These are phyloP conservation scores for Drosophila oshimai DNA, from an alignment of 1,140 invertebrate species.

Conservation along the genomic window DNA sequence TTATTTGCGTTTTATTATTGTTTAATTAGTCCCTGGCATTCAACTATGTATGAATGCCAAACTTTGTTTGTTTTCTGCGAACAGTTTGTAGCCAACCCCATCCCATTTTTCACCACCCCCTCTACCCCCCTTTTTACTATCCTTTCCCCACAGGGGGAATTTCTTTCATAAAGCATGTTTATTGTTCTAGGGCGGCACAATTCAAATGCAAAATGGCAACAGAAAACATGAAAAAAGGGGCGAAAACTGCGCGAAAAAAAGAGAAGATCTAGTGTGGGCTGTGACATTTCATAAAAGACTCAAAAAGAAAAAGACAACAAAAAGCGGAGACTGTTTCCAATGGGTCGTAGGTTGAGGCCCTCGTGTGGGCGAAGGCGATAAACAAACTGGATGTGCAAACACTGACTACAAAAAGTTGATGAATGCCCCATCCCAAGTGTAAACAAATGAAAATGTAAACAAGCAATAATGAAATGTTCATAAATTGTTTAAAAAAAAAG, in stretches of 20 bases:
- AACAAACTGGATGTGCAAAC: constrained; percentile 28
- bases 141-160: not conserved
- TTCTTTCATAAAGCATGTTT: constrained; percentile 45
- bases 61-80: constrained; percentile 46
- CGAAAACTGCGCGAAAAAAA: constrained; percentile 22
- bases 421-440: not conserved
- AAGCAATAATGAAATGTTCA: not conserved
- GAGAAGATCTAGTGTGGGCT: constrained; percentile 9
- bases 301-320: constrained; percentile 3
- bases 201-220: constrained; percentile 28
- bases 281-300: constrained; percentile 15
- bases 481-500: not conserved
- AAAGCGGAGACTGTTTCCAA: constrained; percentile 11
- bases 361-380: constrained; percentile 22
- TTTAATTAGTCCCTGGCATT: constrained; percentile 62
- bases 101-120: not conserved
- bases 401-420: constrained; percentile 21
- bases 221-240: constrained; percentile 2
- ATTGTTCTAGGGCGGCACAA: constrained; percentile 51
- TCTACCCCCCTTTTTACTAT: not conserved
- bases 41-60: constrained; percentile 50
- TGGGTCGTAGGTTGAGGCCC: constrained; percentile 35
- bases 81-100: constrained; percentile 5
- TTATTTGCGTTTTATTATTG: constrained; percentile 78
- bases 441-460: not conserved